phyloP scores from a whole-genome alignment of 2,113 vertebrate species.

The Mormyrus lacerda region DNA sequence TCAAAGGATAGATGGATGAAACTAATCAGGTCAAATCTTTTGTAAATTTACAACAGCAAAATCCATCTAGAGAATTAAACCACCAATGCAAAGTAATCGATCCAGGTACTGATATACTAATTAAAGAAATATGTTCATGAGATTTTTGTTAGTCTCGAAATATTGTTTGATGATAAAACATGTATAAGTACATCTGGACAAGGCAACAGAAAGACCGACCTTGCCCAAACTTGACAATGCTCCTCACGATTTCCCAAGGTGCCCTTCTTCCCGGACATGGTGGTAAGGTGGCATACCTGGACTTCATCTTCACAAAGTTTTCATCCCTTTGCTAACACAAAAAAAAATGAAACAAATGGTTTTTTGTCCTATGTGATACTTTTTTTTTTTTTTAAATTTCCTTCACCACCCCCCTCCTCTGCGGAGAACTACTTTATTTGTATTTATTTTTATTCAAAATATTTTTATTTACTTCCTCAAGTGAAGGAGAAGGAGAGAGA shows the following conservation, averaged over 20 bases:
- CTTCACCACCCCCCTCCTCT: no score
- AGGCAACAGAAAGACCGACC: constrained; percentile 42
- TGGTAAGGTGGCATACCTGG: constrained; percentile 32
- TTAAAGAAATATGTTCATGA: background rate
- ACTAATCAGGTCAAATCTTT: background rate
- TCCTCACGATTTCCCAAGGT: constrained; percentile 55
- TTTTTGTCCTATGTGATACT: background rate
- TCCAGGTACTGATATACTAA: background rate
- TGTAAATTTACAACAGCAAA: background rate
- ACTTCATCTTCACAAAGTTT: constrained; percentile 47
- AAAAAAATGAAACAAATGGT: background rate
- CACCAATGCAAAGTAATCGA: background rate
- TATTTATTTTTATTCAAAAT: no score
- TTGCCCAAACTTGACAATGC: constrained; percentile 53
- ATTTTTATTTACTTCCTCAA: no score
- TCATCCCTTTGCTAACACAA: constrained; percentile 30
- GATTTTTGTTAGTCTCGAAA: background rate
- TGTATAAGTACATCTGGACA: background rate
- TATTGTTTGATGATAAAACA: background rate
- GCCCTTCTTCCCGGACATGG: constrained; percentile 44
- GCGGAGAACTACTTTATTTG: no score
- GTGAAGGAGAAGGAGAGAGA: no score
- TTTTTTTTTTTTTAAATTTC: no score
- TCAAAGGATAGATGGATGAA: background rate
- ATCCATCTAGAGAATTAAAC: background rate